A percentile compares a stretch with the other conserved stretches of the same genome.
Conservation (phyloP, 2,888 invertebrate species). For the Drosophila dives region DNA sequence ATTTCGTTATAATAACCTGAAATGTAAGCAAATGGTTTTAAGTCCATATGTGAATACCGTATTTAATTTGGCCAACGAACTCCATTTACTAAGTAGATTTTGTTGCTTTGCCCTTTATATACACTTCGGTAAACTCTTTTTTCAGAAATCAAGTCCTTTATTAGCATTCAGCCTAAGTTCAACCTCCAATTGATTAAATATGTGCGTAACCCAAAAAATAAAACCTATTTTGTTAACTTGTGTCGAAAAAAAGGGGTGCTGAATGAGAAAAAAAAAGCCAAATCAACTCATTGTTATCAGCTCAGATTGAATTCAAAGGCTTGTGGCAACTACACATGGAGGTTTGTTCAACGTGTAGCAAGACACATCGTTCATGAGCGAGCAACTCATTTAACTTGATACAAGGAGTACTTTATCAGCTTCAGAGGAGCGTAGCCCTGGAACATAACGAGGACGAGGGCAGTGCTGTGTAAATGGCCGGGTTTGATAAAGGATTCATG, state of each 20-base stretch:
- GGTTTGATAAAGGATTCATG: constrained; percentile 16
- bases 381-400: constrained; percentile 35
- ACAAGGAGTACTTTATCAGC: constrained; percentile 37
- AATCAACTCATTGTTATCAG: constrained; percentile 38
- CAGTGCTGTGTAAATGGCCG: constrained; percentile 3
- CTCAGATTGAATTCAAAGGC: constrained; percentile 11
- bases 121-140: constrained; percentile 9
- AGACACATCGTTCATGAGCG: constrained; percentile 3
- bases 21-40: background rate
- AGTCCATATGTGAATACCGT: background rate
- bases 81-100: constrained; percentile 17
- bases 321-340: constrained; percentile 1
- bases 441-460: constrained; percentile 10
- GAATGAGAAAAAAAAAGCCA: background rate
- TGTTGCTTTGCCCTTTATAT: background rate
- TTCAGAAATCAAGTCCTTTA: constrained; percentile 14
- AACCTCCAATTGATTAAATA: constrained; percentile 35
- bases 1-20: constrained; percentile 9
- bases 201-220: constrained; percentile 21
- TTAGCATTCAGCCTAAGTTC: constrained; percentile 10
- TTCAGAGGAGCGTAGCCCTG: constrained; percentile 15
- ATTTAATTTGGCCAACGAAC: constrained; percentile 6
- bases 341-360: constrained; percentile 8
- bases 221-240: constrained; percentile 14
- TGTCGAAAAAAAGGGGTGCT: constrained; percentile 11